Evolutionary conservation across 2,888 invertebrate species (phyloP), one percentile per base, ranked within the genome.

Genomic region (Cenopis cana): DNA sequence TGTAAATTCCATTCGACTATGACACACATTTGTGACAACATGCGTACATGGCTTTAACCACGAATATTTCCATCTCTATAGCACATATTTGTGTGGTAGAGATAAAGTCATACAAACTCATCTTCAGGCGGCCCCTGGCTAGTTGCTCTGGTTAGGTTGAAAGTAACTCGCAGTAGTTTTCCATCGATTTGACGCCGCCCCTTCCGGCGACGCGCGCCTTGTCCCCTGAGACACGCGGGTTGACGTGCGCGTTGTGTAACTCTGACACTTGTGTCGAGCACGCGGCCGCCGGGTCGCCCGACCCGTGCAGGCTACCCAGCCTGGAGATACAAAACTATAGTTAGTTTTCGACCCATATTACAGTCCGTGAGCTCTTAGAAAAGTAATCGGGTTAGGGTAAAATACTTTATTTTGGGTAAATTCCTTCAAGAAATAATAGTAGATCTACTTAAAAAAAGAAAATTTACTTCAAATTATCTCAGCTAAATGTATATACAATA

Each of bases 261-360:
- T 95, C 95, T 0, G 95, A 75, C 0, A 95, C 88, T 78, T 95
- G 95, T 0, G 94, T 94, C 1, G 94, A 95, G 67, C 94, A 94
- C 0, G 95, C 95, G 0, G 95, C 95, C 0, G 95, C 95, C 0
- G 95, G 94, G 79, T 95, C 95, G 1, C 95, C 95, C 0, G 95
- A 95, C 0, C 90, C 82, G 0, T 87, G 82, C 3, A 95, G 78
- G 67, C 89, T 94, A 18, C 94, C 94, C 3, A 85, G 77, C 95
- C 95, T 95, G 78, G 81, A 88, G 77, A 90, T 87, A n/a, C n/a
- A n/a, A n/a, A 75, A 17, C 14, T 9, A 17, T 18, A 18, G 9
- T 52, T 18, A 20, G 18, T 52, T 6, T 4, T 49, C 49, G 49
- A 17, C 5, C 5, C 33, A 33, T 8, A 33, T 33, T 33, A 24